Evolutionary conservation across 2,888 invertebrate genomes (phyloP).

Genomic region (Rosalia funebris): DNA sequence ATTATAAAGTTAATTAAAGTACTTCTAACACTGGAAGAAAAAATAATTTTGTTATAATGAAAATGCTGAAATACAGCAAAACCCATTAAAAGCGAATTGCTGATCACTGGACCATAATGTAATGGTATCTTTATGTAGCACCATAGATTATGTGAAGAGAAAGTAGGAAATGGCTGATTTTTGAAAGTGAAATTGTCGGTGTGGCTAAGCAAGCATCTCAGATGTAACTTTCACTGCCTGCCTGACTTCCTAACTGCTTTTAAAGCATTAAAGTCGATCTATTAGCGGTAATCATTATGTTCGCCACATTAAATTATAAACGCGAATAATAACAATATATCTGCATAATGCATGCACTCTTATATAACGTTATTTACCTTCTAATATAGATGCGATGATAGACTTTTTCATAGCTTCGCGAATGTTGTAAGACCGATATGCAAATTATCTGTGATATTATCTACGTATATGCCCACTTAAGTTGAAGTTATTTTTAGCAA

Average conservation of each 20-base stretch:
- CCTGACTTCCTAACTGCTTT: slow-evolving; percentile 21
- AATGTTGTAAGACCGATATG: too few relatives aligned
- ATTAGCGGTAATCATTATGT: slow-evolving; percentile 9
- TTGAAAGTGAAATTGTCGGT: slow-evolving; percentile 57
- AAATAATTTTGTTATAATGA: slow-evolving; percentile 1
- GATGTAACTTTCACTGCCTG: slow-evolving; percentile 26
- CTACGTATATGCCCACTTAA: too few relatives aligned
- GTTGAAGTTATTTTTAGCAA: too few relatives aligned
- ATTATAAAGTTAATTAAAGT: slow-evolving; percentile 7
- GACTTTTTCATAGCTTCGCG: not conserved
- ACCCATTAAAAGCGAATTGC: slow-evolving; percentile 37
- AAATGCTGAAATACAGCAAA: slow-evolving; percentile 5
- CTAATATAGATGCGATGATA: not conserved
- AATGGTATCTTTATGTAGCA: slow-evolving; percentile 21
- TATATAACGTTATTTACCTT: slow-evolving; percentile 2
- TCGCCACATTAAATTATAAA: slow-evolving; percentile 8
- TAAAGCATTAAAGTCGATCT: slow-evolving; percentile 16
- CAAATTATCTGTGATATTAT: too few relatives aligned
- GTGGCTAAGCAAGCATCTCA: slow-evolving; percentile 16
- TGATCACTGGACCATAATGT: slow-evolving; percentile 36
- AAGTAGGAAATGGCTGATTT: slow-evolving; percentile 57
- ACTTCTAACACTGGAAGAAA: not conserved
- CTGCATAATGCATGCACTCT: slow-evolving; percentile 13
- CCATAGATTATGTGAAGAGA: slow-evolving; percentile 50
- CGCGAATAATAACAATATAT: slow-evolving; percentile 6